Percentiles rank a stretch among this genome's conserved stretches.
phyloP scores from a whole-genome alignment of 1,140 invertebrate species.

The Temnothorax nylanderi region DNA sequence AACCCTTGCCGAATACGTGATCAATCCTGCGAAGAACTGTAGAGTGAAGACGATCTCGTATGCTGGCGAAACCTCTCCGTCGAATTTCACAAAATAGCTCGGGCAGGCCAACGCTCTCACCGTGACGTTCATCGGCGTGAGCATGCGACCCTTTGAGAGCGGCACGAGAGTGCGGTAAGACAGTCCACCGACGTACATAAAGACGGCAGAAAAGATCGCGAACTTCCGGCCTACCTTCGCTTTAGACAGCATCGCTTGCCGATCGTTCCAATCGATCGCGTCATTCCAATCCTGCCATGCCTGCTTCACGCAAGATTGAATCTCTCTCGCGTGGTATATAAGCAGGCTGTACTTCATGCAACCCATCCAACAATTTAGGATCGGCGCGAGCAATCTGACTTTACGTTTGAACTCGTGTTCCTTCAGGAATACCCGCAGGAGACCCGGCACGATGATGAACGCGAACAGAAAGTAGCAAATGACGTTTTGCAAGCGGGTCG shows the following conservation, averaged over 20 bases:
- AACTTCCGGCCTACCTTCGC: conserved; percentile 55
- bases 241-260: conserved; percentile 59
- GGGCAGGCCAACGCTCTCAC: conserved; percentile 61
- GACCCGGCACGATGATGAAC: conserved; percentile 51
- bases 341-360: conserved; percentile 58
- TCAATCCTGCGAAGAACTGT: conserved; percentile 61
- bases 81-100: conserved; percentile 55
- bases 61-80: conserved; percentile 48
- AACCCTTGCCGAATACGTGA: conserved; percentile 49
- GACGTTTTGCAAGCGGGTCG: neutral
- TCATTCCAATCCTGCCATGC: conserved; percentile 59
- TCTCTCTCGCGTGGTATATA: conserved; percentile 3
- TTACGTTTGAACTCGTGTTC: conserved; percentile 19
- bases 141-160: conserved; percentile 52
- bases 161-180: conserved; percentile 65
- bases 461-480: conserved; percentile 37
- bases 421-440: conserved; percentile 42
- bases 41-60: conserved; percentile 70
- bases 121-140: conserved; percentile 59
- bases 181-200: conserved; percentile 69
- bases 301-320: conserved; percentile 36
- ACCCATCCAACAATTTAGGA: conserved; percentile 44
- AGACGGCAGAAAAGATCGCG: conserved; percentile 30
- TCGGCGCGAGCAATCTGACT: conserved; percentile 34
- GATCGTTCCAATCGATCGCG: neutral